Evolutionary conservation across 2,113 vertebrate genomes (phyloP).

Genomic region (Prunella fulvescens): DNA sequence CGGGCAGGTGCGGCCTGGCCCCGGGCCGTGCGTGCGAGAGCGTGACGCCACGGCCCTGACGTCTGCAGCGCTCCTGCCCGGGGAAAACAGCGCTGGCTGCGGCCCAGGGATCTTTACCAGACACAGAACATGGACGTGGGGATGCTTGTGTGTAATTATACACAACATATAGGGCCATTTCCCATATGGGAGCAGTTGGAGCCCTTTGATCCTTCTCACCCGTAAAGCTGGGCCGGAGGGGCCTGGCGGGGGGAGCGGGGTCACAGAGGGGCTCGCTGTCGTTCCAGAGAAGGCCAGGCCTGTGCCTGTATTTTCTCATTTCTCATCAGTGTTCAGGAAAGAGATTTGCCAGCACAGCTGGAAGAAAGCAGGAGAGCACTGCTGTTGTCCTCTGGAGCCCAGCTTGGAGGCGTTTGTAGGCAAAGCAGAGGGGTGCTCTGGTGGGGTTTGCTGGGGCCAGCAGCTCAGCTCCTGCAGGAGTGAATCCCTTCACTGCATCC

Average conservation of each 20-base stretch:
- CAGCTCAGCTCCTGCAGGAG: background rate
- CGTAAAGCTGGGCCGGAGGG: background rate
- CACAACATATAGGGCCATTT: background rate
- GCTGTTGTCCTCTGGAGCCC: background rate
- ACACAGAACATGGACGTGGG: background rate
- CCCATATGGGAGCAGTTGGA: conserved; percentile 42
- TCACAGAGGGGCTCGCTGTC: background rate
- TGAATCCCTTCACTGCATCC: background rate
- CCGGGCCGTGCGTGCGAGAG: background rate
- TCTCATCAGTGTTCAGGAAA: background rate
- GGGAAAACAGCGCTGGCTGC: background rate
- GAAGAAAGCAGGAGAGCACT: background rate
- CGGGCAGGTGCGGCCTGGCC: background rate
- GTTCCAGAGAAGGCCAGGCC: background rate
- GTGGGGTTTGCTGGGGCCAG: background rate
- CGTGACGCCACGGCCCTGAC: background rate
- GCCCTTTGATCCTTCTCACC: conserved; percentile 44
- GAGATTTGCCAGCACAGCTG: conserved; percentile 25
- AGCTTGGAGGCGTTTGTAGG: background rate
- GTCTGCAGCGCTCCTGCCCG: background rate
- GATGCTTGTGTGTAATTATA: conserved; percentile 25
- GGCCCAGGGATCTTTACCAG: background rate
- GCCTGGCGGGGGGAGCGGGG: background rate
- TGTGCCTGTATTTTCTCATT: conserved; percentile 38
- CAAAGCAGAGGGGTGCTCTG: background rate